Evolutionary conservation across 2,888 invertebrate genomes (phyloP), one percentile per base, ranked within the genome.

Genomic region (Caenorhabditis uteleia): DNA sequence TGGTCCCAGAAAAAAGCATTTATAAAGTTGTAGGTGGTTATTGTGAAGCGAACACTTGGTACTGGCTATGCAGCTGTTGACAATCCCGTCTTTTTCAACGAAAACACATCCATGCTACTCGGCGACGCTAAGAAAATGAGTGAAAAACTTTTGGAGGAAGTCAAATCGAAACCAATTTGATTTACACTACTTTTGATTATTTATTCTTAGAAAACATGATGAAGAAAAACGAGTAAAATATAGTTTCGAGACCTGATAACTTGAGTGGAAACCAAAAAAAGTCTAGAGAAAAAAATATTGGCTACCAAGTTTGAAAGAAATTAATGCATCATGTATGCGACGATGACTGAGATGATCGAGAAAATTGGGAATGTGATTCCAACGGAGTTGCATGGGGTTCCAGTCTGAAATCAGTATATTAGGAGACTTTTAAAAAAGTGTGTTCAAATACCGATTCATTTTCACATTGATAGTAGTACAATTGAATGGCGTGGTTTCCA

Each of bases 61-160:
- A 91, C 91, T 0, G 87, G 93, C 1, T 93, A 93, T 84, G 92
- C 92, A 0, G 92, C 92, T 0, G 92, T 93, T 0, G 93, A 93
- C 85, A 93, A 93, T 85, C 92, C 92, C 6, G 89, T 93, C 70
- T 93, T 93, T 87, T 93, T 91, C 87, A 92, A 71, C 84, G 88
- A 89, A 18, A 92, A 93, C 86, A 91, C 91, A 0, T 79, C 84
- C 69, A 88, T 93, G 93, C 87, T 93, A 82, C 87, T 93, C 23
- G 92, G 92, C 34, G 92, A 93, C 83, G 92, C 92, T 47, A 93
- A 93, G 88, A 91, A 91, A 84, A 91, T 91, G 7, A 92, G 92
- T 83, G 92, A 92, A 83, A 89, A 89, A 12, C 87, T 93, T 14
- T 87, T 92, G 10, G 64, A 64, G 26, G 54, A 58, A 29, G 64